Conservation (phyloP, 2,888 invertebrate genomes). For the Eurytoma californica region DNA sequence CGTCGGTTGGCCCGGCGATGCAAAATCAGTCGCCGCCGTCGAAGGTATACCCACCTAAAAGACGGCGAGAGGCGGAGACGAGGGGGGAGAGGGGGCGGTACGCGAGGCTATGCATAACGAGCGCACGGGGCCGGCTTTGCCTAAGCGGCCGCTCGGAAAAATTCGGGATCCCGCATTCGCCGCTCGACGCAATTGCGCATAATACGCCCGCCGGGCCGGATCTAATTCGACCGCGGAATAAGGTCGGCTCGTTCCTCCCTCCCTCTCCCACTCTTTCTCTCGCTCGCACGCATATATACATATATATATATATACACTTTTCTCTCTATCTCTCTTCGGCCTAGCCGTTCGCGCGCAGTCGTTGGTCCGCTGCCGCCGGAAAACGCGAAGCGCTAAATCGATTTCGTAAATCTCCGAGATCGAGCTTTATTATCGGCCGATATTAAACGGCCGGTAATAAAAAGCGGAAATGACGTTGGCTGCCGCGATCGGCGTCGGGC, state of each 20-base stretch:
- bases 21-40: conserved; percentile 25
- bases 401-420: too few relatives aligned
- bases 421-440: too few relatives aligned
- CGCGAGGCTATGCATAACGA: background rate
- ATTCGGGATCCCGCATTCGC: conserved; percentile 1
- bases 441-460: too few relatives aligned
- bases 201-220: background rate
- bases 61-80: background rate
- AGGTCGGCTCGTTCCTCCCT: conserved; percentile 2
- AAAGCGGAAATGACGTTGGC: too few relatives aligned
- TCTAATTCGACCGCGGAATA: conserved; percentile 17
- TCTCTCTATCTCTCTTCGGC: too few relatives aligned
- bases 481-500: too few relatives aligned
- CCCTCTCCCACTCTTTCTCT: background rate
- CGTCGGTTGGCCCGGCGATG: background rate
- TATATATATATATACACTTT: too few relatives aligned
- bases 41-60: background rate
- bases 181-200: background rate
- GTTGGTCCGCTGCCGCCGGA: too few relatives aligned
- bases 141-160: background rate
- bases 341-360: too few relatives aligned
- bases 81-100: background rate
- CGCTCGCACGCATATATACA: background rate
- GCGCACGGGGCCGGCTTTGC: background rate
- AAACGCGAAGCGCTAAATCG: too few relatives aligned